Evolutionary conservation across 2,113 vertebrate genomes (phyloP), one percentile per base, ranked within the genome.

Genomic region (Phalacrocorax pelagicus): DNA sequence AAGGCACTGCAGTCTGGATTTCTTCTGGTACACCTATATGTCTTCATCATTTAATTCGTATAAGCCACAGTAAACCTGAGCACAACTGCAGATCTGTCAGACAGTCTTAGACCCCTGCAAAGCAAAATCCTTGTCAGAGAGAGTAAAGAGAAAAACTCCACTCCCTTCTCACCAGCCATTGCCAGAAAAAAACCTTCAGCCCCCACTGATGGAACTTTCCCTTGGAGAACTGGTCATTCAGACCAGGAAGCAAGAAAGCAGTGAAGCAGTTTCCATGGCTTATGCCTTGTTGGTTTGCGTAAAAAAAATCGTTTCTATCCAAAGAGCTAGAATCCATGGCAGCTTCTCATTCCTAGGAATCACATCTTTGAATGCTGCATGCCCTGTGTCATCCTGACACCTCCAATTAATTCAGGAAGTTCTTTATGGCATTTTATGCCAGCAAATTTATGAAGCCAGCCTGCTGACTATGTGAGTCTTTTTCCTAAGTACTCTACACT

Each of bases 311-410:
- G 34, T 42, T 88, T 93, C 52, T 63, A 26, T 58, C 69, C 83
- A 70, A 55, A 77, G 15, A 83, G 21, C 44, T 63, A 52, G 52
- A 92, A 74, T 63, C 44, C 21, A 55, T 18, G 47, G 61, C 86
- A 94, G 65, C 40, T 69, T 86, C 86, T 94, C 21, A 72, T 81
- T 94, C 77, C 52, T 57, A 51, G 75, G 86, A 96, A 90, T 89
- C 34, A 36, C 19, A 15, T 30, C 81, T 44, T 88, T 81, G 91
- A 94, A 65, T 46, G 30, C 49, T 79, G 82, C 75, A 89, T 89
- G 69, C 54, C 57, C 63, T 44, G 21, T 82, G 51, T 54, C 75
- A 49, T 78, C 55, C 77, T 88, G 86, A 81, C 77, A 84, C 70
- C 22, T 89, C 69, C 47, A 81, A 44, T 93, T 86, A 91, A 91